Evolutionary conservation across 2,113 vertebrate genomes (phyloP), one percentile per base, ranked within the genome.

Genomic region (Macroglossus sobrinus): DNA sequence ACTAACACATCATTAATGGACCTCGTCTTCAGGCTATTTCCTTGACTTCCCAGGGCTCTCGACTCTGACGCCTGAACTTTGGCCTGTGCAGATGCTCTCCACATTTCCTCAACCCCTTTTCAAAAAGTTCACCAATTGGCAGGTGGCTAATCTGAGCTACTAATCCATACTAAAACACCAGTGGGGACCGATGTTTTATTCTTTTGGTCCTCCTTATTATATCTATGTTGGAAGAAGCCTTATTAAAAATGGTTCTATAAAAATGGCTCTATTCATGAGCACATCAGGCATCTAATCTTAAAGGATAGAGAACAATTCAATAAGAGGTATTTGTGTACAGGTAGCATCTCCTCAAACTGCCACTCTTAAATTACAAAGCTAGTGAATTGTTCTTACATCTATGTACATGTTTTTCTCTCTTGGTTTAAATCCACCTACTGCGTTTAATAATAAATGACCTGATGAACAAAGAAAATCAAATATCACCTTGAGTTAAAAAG

Each of bases 1-100:
- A 3, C 94, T 97, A 91, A 94, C 94, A 97, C 96, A 89, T 97
- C 97, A 84, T 97, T 92, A 97, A 79, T 64, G 50, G 74, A 15
- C 86, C 82, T 94, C 86, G 96, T 96, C 94, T 97, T 94, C 69
- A 64, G 78, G 92, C 89, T 64, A 94, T 97, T 94, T 97, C 90
- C 92, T 71, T 92, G 86, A 93, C 89, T 93, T 97, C 28, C 50
- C 61, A 92, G 89, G 53, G 79, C 89, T 43, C 33, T 96, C n/a
- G 18, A 45, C 30, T 93, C 66, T 84, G 84, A 94, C 47, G 28
- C 57, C 22, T 97, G 82, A 96, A 95, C 93, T 97, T 79, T 79
- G 81, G 22, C 93, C 97, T 84, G 2, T 53, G 92, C 97, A 97
- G 78, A 95, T 94, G 95, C 91, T 95, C 63, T 82, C 80, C 35